Evolutionary conservation across 2,113 vertebrate species (phyloP).

Genomic region (Girardinichthys multiradiatus): DNA sequence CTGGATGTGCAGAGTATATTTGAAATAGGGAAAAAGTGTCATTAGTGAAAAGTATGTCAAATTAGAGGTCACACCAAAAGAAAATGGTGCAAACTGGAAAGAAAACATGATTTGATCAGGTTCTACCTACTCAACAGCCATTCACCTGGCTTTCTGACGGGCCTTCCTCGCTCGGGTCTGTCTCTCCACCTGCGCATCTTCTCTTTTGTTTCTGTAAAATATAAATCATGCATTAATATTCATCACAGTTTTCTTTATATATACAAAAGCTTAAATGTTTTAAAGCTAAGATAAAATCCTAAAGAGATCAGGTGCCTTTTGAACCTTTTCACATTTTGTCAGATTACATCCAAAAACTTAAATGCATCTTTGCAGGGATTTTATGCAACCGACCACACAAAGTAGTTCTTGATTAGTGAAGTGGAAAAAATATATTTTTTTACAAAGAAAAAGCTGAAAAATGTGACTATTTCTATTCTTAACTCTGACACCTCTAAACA

Average conservation of each 20-base stretch:
- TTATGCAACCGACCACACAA: too few relatives aligned
- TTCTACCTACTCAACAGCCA: conserved; percentile 16
- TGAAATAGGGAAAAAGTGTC: neutral
- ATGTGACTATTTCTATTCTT: too few relatives aligned
- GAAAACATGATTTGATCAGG: neutral
- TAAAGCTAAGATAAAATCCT: neutral
- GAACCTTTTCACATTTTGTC: too few relatives aligned
- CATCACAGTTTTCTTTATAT: neutral
- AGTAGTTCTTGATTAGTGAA: too few relatives aligned
- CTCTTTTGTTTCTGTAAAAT: conserved; percentile 61
- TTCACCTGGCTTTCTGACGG: conserved; percentile 89
- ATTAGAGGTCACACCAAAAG: neutral
- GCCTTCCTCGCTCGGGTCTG: conserved; percentile 83
- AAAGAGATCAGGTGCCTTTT: too few relatives aligned
- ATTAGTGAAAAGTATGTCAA: neutral
- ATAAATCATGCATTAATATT: neutral
- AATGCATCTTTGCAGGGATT: too few relatives aligned
- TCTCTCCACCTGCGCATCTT: conserved; percentile 79
- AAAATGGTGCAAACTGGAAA: too few relatives aligned
- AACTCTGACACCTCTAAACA: too few relatives aligned
- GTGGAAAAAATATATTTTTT: too few relatives aligned
- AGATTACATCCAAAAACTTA: too few relatives aligned
- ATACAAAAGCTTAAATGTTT: neutral
- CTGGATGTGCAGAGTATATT: neutral
- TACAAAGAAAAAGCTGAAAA: too few relatives aligned